Conservation (phyloP, 2,113 vertebrate genomes). For the Eleginops maclovinus region DNA sequence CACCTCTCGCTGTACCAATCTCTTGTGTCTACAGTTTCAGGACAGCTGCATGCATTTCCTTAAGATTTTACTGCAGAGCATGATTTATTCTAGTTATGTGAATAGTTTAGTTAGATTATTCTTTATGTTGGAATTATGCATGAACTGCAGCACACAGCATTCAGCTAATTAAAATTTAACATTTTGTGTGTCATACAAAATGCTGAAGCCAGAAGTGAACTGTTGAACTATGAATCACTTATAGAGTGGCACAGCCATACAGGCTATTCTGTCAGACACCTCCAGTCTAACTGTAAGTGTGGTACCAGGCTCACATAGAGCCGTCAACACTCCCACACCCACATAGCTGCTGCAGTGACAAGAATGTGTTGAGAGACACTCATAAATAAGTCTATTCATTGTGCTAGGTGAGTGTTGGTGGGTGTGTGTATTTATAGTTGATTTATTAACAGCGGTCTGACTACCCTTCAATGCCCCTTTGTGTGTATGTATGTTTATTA, state of each 20-base stretch:
- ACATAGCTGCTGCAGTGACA: constrained; percentile 56
- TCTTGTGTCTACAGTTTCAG: neutral
- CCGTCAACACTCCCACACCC: constrained; percentile 53
- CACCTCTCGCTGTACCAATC: neutral
- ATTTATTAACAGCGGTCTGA: constrained; percentile 57
- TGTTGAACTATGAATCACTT: constrained; percentile 19
- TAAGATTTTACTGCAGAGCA: neutral
- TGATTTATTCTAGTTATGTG: neutral
- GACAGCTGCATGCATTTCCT: constrained; percentile 38
- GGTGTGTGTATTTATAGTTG: constrained; percentile 47
- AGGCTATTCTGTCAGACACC: constrained; percentile 18
- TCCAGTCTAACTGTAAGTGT: constrained; percentile 33
- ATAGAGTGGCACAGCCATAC: neutral
- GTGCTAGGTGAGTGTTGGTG: constrained; percentile 39
- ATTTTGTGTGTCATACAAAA: neutral
- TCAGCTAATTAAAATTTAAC: constrained; percentile 22
- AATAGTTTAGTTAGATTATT: neutral
- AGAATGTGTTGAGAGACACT: constrained; percentile 58
- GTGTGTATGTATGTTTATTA: constrained; percentile 21
- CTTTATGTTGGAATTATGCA: constrained; percentile 4
- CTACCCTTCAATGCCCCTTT: constrained; percentile 16
- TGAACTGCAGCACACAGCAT: neutral
- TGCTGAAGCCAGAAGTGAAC: constrained; percentile 5
- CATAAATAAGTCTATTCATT: constrained; percentile 59
- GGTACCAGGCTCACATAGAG: constrained; percentile 36